Conservation (phyloP, 2,797 vertebrate species). For the Syngnathus rostellatus region DNA sequence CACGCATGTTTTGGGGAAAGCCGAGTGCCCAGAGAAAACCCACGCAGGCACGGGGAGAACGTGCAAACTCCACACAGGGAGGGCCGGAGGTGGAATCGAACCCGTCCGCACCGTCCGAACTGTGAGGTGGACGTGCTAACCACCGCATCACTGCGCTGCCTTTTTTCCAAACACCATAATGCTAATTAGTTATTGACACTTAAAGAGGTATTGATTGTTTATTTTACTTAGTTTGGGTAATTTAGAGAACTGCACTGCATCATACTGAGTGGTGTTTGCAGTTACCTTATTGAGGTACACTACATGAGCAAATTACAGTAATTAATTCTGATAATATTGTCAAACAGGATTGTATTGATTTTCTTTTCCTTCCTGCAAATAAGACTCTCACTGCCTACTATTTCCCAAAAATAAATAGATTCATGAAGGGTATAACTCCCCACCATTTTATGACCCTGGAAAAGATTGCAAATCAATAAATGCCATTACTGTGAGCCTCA, state of each 20-base stretch:
- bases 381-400: background rate
- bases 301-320: background rate
- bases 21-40: too few species aligned
- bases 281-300: background rate
- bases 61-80: too few species aligned
- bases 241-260: background rate
- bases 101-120: too few species aligned
- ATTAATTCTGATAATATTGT: background rate
- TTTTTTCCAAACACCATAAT: background rate
- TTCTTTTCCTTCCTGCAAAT: background rate
- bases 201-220: background rate
- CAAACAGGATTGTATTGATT: background rate
- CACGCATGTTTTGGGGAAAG: too few species aligned
- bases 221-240: background rate
- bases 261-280: background rate
- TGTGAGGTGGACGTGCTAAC: too few species aligned
- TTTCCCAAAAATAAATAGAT: slow-evolving; percentile 24
- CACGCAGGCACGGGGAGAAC: too few species aligned
- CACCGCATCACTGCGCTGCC: too few species aligned
- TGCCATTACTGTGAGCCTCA: slow-evolving; percentile 32
- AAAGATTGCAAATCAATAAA: slow-evolving; percentile 62
- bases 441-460: slow-evolving; percentile 29
- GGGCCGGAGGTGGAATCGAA: too few species aligned
- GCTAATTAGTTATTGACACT: background rate
- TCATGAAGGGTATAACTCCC: slow-evolving; percentile 11